Base-by-base conservation (phyloP, 2,888 invertebrate species). In the Stictocephala bisonia region DNA sequence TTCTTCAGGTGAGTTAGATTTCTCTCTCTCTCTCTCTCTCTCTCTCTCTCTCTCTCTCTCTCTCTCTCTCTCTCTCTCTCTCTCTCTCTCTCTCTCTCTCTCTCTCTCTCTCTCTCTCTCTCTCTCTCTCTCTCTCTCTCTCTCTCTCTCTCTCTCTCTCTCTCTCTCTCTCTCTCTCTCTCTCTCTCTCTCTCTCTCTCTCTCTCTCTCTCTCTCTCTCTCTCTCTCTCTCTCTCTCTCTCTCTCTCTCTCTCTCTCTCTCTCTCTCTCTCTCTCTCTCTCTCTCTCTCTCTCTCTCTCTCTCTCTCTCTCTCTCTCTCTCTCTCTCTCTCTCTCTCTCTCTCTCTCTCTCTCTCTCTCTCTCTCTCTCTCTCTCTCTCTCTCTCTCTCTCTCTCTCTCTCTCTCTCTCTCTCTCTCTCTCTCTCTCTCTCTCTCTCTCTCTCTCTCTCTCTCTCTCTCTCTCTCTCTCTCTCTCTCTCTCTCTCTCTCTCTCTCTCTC, bases 261-360 rank as follows among this genome's bases (percentile, higher is more conserved):
- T 27, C 69, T 29, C 6, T 20, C 50, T 48, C 50, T 51, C 29
- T 26, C 50, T 15, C 48, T 15, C 67, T 67, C 29, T 29, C 31
- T 60, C 29, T 60, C 31, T 29, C 31, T 60, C 29, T 60, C 31
- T 29, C 18, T 26, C 26, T 60, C 31, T 29, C 31, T 60, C 60
- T 31, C 29, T 29, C 31, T 29, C 60, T 60, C 3, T 24, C 31
- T 27, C 29, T 60, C 29, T 29, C 31, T 60, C 60, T 60, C 29
- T 29, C 31, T 60, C 60, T 27, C 29, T 29, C 31, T 31, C 60
- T 31, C 18, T 24, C 29, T 7, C 58, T 56, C 27, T 26, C 27
- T 56, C 29, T 29, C 29, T 60, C 31, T 27, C 3, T 29, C 29
- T 60, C 29, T 31, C 31, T 29, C 29, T 27, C 29, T 60, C 31